Evolutionary conservation across 1,140 invertebrate species (phyloP), one percentile per base, ranked within the genome.

Genomic region (Aphis gossypii): DNA sequence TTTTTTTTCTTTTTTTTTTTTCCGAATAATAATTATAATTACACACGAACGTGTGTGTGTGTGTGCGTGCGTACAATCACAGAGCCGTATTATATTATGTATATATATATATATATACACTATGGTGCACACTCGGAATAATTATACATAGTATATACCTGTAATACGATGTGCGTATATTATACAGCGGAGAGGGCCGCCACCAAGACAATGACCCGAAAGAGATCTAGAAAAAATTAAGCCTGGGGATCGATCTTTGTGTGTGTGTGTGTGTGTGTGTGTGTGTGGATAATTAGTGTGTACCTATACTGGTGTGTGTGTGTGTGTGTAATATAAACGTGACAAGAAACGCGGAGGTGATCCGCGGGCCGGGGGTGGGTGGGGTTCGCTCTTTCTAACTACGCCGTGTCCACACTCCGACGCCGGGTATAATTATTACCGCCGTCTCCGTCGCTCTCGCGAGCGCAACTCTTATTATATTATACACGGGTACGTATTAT

Each of bases 211-310:
- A 93, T 93, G 92, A 93, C 92, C 92, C 92, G 76, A 93, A 93
- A 82, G 88, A 93, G 76, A 92, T 92, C 90, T 93, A 92, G 92
- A 84, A 93, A 93, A 93, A 93, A 93, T 86, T 93, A 86, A 93
- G 76, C 92, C 48, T 35, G 21, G 23, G 82, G 92, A 92, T 92
- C 60, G 90, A 92, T 92, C 68, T 38, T 3, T 30, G 86, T 20
- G 86, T 41, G 41, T 86, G 84, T 87, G 90, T 83, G 86, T 41
- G 41, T 86, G 84, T 87, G 90, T 83, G 35, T 35, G 35, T 35
- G 54, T 91, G 90, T 82, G 90, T 92, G 76, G 76, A 92, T 92
- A 92, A 92, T 92, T 92, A 92, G 91, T 51, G 76, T 44, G 41
- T 86, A 44, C 38, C 21, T 84, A 38, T 86, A 44, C 44, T 21